phyloP scores from a whole-genome alignment of 2,113 vertebrate genomes.

The Phalacrocorax pelagicus region DNA sequence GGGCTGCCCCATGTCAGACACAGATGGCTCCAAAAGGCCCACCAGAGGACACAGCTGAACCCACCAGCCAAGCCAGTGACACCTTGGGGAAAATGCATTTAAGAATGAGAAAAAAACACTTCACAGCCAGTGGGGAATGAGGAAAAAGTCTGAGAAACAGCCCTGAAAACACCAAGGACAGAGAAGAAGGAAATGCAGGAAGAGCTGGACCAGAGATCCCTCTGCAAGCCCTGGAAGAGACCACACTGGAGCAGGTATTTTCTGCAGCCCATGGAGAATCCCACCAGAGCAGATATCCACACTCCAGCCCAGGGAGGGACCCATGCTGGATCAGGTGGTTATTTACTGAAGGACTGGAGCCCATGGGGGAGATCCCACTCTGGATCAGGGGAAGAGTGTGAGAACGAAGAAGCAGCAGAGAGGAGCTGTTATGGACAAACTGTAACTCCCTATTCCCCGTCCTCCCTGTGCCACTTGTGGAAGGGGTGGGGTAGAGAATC shows the following conservation, averaged over 20 bases:
- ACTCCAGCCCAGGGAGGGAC: no score
- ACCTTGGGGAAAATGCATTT: background rate
- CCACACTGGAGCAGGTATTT: no score
- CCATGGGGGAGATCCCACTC: background rate
- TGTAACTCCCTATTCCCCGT: fast-evolving
- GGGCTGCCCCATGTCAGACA: fast-evolving
- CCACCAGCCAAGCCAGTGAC: background rate
- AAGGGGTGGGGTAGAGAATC: background rate
- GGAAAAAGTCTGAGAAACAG: background rate
- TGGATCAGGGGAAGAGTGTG: background rate
- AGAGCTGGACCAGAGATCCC: background rate
- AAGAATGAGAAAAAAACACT: background rate
- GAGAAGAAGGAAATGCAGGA: background rate
- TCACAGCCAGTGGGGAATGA: background rate
- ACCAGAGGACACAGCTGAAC: background rate
- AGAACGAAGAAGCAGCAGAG: background rate
- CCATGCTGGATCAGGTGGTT: no score
- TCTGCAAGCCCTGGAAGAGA: background rate
- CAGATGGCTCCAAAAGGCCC: background rate
- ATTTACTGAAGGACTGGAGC: background rate
- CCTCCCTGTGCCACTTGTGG: fast-evolving
- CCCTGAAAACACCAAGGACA: background rate
- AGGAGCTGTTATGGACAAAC: background rate
- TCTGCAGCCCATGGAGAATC: no score
- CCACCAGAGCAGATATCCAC: no score